Base-by-base conservation (phyloP, 2,113 vertebrate species). In the Sturnus vulgaris region DNA sequence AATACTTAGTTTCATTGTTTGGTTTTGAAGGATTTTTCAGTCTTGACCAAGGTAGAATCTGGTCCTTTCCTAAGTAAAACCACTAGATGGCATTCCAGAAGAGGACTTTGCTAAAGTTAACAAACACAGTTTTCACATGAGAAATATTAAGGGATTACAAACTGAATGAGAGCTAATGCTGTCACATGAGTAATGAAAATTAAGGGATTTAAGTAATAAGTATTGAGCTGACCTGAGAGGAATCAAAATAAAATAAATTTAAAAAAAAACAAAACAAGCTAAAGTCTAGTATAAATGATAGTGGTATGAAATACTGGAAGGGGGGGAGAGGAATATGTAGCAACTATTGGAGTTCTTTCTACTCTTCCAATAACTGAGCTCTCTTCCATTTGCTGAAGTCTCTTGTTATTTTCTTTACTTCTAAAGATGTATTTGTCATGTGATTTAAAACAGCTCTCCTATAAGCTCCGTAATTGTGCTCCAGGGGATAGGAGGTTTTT, bases 71-170 rank as follows among this genome's bases (percentile, higher is more conserved):
- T 68, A 66, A 24, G 53, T 75, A 81, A 91, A 81, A 66, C 96
- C 97, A 92, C 96, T 97, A 98, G 98, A 61, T 98, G 97, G 97
- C 97, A 88, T 89, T 90, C 66, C 68, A 90, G 68, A 81, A 93
- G 86, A 97, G 80, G 85, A 53, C 31, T 85, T 84, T 7, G n/a
- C 22, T 47, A 1, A 75, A n/a, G 47, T 65, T 64, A 79, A 82
- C 22, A 23, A 79, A 47, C 15, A 15, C 33, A 39, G 5, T 61
- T 91, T 44, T 78, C 60, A 53, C 42, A 37, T 44, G 56, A 81
- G 56, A 85, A 82, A 52, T 65, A 37, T 4, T 52, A 12, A 93
- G 57, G 21, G 56, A 69, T 88, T 89, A 37, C 12, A 27, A 39
- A 47, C 9, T 88, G 49, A 80, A 84, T 46, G 63, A 93, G 82